Evolutionary conservation across 2,888 invertebrate species (phyloP).

Genomic region (Brenthis hecate): DNA sequence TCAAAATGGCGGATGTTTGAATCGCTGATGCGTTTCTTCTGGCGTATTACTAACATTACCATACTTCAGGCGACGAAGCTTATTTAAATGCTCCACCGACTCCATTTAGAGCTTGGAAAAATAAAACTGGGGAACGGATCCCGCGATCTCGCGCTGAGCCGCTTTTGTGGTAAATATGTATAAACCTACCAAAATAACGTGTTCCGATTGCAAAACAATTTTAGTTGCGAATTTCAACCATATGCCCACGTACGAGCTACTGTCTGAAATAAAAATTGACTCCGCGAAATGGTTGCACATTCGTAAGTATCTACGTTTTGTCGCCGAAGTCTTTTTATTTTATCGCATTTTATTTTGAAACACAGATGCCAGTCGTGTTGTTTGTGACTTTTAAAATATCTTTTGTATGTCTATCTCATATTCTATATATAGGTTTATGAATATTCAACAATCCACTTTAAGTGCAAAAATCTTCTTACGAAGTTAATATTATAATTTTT

Average conservation of each 20-base stretch:
- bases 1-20: slow-evolving; percentile 69
- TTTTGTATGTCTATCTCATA: slow-evolving; percentile 45
- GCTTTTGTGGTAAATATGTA: slow-evolving; percentile 83
- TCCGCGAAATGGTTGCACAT: slow-evolving; percentile 50
- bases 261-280: slow-evolving; percentile 18
- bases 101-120: slow-evolving; percentile 83
- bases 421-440: slow-evolving; percentile 28
- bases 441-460: slow-evolving; percentile 19
- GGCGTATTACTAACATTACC: slow-evolving; percentile 81
- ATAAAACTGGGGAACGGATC: slow-evolving; percentile 80
- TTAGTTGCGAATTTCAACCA: slow-evolving; percentile 30
- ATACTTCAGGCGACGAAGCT: slow-evolving; percentile 80
- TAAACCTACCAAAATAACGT: slow-evolving; percentile 58
- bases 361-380: slow-evolving; percentile 77
- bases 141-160: slow-evolving; percentile 79
- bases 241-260: slow-evolving; percentile 22
- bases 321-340: slow-evolving; percentile 78
- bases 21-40: slow-evolving; percentile 70
- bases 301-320: slow-evolving; percentile 77
- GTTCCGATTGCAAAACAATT: slow-evolving; percentile 22
- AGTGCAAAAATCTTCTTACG: slow-evolving; percentile 4
- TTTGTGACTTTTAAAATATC: slow-evolving; percentile 62
- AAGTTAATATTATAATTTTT: slow-evolving; percentile 7
- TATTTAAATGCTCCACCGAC: slow-evolving; percentile 83
- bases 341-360: slow-evolving; percentile 78